Conservation (phyloP, 2,797 vertebrate species). For the Sarcophilus harrisii region DNA sequence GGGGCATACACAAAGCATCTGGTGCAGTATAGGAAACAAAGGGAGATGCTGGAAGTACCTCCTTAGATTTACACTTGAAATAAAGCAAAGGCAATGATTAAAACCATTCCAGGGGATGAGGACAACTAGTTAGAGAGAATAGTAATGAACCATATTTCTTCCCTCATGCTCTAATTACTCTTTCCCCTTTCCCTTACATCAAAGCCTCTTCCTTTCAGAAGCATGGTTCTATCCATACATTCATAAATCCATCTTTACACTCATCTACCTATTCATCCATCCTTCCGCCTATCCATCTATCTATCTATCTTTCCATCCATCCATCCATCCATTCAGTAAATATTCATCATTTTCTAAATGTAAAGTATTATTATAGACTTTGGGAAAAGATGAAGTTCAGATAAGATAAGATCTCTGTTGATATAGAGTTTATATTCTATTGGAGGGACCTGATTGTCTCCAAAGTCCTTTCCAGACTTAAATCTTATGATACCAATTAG, state of each 20-base stretch:
- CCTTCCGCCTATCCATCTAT: no score
- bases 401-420: not conserved
- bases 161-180: not conserved
- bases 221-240: no score
- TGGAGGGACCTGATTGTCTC: not conserved
- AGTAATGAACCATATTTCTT: not conserved
- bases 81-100: slow-evolving; percentile 29
- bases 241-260: no score
- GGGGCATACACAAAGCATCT: slow-evolving; percentile 35
- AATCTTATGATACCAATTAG: not conserved
- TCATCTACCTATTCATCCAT: no score
- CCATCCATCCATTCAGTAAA: not conserved
- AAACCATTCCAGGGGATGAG: slow-evolving; percentile 3
- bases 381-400: not conserved
- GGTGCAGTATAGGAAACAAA: slow-evolving; percentile 23
- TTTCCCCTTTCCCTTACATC: not conserved
- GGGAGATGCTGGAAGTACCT: not conserved
- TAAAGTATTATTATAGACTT: not conserved
- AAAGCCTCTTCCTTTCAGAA: slow-evolving; percentile 15
- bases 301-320: no score
- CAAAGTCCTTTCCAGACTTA: not conserved
- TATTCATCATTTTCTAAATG: not conserved
- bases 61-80: slow-evolving; percentile 22
- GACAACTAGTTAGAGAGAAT: not conserved
- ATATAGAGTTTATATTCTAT: not conserved